phyloP scores from a whole-genome alignment of 35 echinoderm and acorn worm genomes.

The Acanthaster planci region DNA sequence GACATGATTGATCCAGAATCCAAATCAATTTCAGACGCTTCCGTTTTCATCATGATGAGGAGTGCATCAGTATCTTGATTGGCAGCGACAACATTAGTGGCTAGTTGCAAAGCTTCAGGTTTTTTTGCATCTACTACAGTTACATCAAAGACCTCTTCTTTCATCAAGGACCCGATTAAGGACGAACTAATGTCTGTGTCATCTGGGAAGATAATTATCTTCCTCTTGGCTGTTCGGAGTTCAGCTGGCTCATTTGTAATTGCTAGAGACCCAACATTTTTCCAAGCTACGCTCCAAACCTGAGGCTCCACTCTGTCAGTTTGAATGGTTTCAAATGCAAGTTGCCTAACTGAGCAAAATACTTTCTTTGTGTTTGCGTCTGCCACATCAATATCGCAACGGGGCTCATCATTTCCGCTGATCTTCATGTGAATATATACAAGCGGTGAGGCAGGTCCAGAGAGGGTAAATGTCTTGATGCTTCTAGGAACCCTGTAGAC shows the following conservation, averaged over 20 bases:
- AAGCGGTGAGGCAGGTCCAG: background rate
- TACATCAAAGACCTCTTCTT: background rate
- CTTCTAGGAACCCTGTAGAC: slow-evolving; percentile 33
- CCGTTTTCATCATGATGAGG: background rate
- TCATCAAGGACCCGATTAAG: background rate
- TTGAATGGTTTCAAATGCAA: slow-evolving; percentile 41
- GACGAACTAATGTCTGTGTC: background rate
- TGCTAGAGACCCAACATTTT: background rate
- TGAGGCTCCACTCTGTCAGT: slow-evolving; percentile 12
- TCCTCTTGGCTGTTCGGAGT: background rate
- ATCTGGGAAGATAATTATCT: slow-evolving; percentile 33
- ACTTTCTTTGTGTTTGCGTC: slow-evolving; percentile 42
- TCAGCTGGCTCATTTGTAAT: background rate
- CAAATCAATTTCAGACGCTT: background rate
- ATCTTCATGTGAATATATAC: slow-evolving; percentile 33
- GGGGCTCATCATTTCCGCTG: background rate
- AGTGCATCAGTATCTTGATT: slow-evolving; percentile 9
- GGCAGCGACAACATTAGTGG: background rate
- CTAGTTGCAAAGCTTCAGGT: no score
- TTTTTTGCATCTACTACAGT: background rate
- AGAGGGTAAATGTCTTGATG: slow-evolving; percentile 22
- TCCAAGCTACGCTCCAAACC: slow-evolving; percentile 37
- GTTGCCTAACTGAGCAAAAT: slow-evolving; percentile 32
- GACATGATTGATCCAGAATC: background rate
- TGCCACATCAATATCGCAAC: slow-evolving; percentile 43